Conservation (phyloP, 2,797 vertebrate genomes). For the Serranus cabrilla region DNA sequence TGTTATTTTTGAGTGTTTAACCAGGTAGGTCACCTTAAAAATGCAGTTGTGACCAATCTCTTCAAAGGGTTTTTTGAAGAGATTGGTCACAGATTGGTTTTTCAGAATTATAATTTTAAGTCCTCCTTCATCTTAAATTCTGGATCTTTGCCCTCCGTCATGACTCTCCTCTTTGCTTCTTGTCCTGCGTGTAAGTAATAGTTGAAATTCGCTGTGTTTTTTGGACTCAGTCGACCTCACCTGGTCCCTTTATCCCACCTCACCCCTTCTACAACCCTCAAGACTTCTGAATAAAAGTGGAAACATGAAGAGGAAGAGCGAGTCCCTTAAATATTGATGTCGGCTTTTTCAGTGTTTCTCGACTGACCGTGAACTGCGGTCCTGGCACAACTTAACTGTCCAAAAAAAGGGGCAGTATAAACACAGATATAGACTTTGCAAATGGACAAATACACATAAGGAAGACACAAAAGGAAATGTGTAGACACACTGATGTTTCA, state of each 20-base stretch:
- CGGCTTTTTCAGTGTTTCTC: not conserved
- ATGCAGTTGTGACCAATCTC: not conserved
- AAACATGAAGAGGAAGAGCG: not conserved
- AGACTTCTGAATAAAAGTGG: not conserved
- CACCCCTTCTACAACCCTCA: not conserved
- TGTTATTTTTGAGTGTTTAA: conserved; percentile 9
- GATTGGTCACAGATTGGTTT: too few relatives aligned
- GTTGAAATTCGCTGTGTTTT: not conserved
- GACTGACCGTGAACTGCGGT: not conserved
- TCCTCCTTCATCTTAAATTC: not conserved
- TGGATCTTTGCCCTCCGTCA: not conserved
- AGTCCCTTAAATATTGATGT: conserved; percentile 24
- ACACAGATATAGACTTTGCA: too few relatives aligned
- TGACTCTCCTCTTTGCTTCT: not conserved
- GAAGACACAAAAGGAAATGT: not conserved
- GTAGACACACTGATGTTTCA: not conserved
- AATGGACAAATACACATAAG: not conserved
- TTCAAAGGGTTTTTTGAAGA: not conserved
- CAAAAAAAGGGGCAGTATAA: too few relatives aligned
- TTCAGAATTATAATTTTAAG: not conserved
- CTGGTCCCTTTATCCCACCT: not conserved
- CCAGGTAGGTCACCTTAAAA: not conserved
- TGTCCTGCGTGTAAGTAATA: not conserved
- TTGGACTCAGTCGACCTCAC: not conserved
- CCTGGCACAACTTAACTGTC: not conserved